Evolutionary conservation across 2,797 vertebrate genomes (phyloP).

Genomic region (Pseudochromis fuscus): DNA sequence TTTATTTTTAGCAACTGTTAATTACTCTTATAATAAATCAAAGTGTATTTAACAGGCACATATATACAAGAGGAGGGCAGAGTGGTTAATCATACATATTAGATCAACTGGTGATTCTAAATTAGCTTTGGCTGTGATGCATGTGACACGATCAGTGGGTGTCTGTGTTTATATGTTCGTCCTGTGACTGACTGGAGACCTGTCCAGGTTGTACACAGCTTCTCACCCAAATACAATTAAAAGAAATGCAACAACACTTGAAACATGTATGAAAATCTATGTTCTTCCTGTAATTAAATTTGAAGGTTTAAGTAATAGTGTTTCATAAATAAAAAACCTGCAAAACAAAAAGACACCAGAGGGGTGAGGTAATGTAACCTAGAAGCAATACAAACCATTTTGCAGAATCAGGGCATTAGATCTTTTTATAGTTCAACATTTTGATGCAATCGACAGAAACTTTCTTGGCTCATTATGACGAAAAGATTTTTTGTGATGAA

Average conservation of each 20-base stretch:
- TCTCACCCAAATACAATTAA: not conserved
- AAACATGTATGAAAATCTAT: not conserved
- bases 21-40: too few relatives aligned
- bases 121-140: not conserved
- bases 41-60: too few relatives aligned
- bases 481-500: not conserved
- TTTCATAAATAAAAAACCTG: too few relatives aligned
- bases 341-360: not conserved
- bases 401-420: not conserved
- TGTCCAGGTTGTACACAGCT: not conserved
- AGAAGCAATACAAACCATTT: not conserved
- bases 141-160: not conserved
- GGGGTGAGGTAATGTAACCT: not conserved
- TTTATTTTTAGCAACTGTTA: too few relatives aligned
- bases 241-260: not conserved
- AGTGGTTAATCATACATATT: not conserved
- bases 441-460: constrained; percentile 1
- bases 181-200: not conserved
- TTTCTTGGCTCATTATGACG: not conserved
- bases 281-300: constrained; percentile 8
- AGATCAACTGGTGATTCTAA: not conserved
- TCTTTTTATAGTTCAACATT: not conserved
- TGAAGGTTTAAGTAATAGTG: not conserved
- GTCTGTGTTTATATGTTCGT: too few relatives aligned
- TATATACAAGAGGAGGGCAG: too few relatives aligned